Evolutionary conservation across 2,888 invertebrate genomes (phyloP), one percentile per base, ranked within the genome.

Genomic region (Netelia melanura): DNA sequence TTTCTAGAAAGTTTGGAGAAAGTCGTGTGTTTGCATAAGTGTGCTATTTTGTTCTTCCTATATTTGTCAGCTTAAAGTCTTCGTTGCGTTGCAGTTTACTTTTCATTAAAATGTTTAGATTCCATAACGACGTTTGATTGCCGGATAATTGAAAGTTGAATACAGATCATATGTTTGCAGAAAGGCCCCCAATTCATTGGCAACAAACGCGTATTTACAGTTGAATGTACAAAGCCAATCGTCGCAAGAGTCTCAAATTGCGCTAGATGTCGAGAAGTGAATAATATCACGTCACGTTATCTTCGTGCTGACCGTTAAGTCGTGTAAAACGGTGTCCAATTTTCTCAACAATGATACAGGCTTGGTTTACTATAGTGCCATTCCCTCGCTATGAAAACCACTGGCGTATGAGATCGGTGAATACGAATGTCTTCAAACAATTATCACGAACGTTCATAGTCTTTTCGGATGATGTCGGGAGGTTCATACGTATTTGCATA

Each of bases 211-310:
- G 68, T 85, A 71, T 71, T 65, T 62, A 3, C 25, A 38, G 61
- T 21, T 79, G 43, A 21, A 71, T n/a, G 70, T 68, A 65, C 71
- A 75, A 58, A 44, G 44, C 30, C 62, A 54, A 11, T 38, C 25
- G 10, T 64, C 64, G 14, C 48, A 64, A 83, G 48, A 21, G 43
- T 65, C 65, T 79, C 82, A 89, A 90, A 90, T 90, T 89, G 87
- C 86, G 85, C 88, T 88, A 89, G 88, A 90, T 88, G 87, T 70
- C 48, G 86, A 84, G 88, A 92, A 92, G 90, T 92, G 92, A 92
- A 92, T 92, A 92, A 92, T 92, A 82, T 80, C 80, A 82, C 83
- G 78, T 64, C 65, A 48, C 67, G 81, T 44, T 70, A 68, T 56
- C 70, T 76, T 79, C 64, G 71, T 75, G 54, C 61, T 54, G 44